Conservation (phyloP, 2,888 invertebrate species). For the Gerosis bhagava region DNA sequence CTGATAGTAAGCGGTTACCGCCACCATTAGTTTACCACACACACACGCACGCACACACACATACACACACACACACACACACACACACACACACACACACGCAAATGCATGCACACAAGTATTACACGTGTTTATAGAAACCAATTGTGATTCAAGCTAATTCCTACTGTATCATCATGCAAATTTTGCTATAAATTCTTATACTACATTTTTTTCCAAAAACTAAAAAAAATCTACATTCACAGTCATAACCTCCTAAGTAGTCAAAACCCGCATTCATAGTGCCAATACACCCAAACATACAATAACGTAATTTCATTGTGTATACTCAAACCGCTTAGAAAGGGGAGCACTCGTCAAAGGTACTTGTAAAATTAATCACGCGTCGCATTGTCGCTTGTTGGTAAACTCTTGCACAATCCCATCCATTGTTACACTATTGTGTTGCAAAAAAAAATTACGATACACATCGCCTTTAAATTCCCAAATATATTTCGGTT, state of each 20-base stretch:
- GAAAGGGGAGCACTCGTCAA: constrained; percentile 26
- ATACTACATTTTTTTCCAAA: too few relatives aligned
- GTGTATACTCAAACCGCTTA: constrained; percentile 14
- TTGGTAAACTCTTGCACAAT: constrained; percentile 75
- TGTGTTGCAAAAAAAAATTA: constrained; percentile 35
- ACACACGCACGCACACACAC: too few relatives aligned
- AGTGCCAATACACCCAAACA: neutral
- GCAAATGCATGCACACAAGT: too few relatives aligned
- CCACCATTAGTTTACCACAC: too few relatives aligned
- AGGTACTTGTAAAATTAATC: constrained; percentile 69
- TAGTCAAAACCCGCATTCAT: constrained; percentile 12
- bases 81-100: too few relatives aligned
- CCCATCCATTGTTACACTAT: constrained; percentile 44
- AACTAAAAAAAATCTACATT: neutral
- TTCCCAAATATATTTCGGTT: constrained; percentile 60
- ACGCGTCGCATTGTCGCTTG: constrained; percentile 65
- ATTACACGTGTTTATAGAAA: too few relatives aligned
- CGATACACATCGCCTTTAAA: constrained; percentile 36
- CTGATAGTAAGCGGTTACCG: neutral
- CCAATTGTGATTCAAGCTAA: too few relatives aligned
- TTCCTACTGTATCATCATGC: too few relatives aligned
- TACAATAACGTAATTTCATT: constrained; percentile 19
- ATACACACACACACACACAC: too few relatives aligned
- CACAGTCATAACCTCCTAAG: constrained; percentile 5
- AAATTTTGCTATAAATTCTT: too few relatives aligned